Evolutionary conservation across 1,140 invertebrate genomes (phyloP).

Genomic region (Brachionus angularis): DNA sequence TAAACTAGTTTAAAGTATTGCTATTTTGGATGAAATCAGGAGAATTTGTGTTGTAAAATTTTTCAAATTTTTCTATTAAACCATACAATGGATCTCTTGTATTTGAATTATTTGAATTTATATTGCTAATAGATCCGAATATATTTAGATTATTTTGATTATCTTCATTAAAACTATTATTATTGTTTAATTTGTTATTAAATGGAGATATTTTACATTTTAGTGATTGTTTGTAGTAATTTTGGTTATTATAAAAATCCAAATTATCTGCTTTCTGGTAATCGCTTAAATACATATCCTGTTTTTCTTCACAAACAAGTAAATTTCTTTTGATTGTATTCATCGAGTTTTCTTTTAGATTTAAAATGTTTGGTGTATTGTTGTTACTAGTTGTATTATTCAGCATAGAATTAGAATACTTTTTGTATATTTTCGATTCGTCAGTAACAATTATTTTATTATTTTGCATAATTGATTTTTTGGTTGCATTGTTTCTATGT

Average conservation of each 20-base stretch:
- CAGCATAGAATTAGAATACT: neutral
- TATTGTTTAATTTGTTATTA: neutral
- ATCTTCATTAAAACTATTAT: too few species aligned
- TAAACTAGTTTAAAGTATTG: neutral
- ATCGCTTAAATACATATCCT: too few species aligned
- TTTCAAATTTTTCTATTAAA: slow-evolving; percentile 22
- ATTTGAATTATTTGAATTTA: too few species aligned
- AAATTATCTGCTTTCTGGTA: too few species aligned
- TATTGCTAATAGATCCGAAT: too few species aligned
- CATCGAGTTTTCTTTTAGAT: neutral
- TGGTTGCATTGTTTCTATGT: slow-evolving; percentile 1
- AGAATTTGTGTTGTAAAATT: neutral
- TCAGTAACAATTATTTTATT: slow-evolving; percentile 1
- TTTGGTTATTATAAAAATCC: slow-evolving; percentile 15
- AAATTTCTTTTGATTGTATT: slow-evolving; percentile 16
- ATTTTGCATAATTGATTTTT: too few species aligned
- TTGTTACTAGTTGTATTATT: slow-evolving; percentile 20
- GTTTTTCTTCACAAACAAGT: too few species aligned
- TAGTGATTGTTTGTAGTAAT: slow-evolving; percentile 15
- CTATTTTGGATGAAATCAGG: neutral
- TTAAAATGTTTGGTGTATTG: neutral
- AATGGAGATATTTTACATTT: neutral
- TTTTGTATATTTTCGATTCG: neutral
- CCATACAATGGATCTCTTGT: neutral
- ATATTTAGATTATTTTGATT: too few species aligned